Evolutionary conservation across 2,888 invertebrate species (phyloP), one percentile per base, ranked within the genome.

Genomic region (Lasioglossum figueresi): DNA sequence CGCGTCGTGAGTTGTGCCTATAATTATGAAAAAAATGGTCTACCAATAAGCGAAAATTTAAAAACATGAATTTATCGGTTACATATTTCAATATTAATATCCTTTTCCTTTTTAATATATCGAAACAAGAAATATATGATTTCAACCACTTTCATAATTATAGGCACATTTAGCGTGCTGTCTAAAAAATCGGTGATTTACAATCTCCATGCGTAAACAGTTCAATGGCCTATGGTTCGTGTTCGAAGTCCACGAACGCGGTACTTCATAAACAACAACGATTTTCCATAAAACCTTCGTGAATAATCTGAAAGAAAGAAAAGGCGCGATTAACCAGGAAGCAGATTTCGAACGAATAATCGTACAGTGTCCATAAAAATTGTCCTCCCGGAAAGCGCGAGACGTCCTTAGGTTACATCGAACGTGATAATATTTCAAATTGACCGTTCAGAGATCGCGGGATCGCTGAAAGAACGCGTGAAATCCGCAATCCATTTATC

Each of bases 371-470:
- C 27, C 12, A 14, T 14, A 4, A 59, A 16, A 16, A 31, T 16
- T 59, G 14, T 59, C 5, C 27, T 16, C n/a, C 14, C 59, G 59
- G 10, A 5, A 31, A 31, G 12, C 0, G 59, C 27, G 27, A 31
- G 59, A 31, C 59, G 59, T 59, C 27, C 59, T 16, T 27, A 16
- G 8, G 52, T 23, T 23, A 23, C 27, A 27, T 27, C 5, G 59
- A n/a, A 59, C 59, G 59, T 59, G 59, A 59, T 59, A 59, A 59
- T 59, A 59, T 59, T 59, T 59, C 59, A 27, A 59, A 59, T 59
- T 0, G 27, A 59, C 59, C 59, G 59, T 59, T 59, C 27, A 5
- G 5, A 59, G 59, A 23, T 52, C 52, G 27, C 27, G 27, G 12
- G 27, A 52, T 52, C 23, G 52, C 23, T 52, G 8, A 52, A 52